A percentile compares a stretch with the other conserved stretches of the same genome.
phyloP scores from a whole-genome alignment of 2,797 vertebrate genomes.

The Enteromius trimaculatus region DNA sequence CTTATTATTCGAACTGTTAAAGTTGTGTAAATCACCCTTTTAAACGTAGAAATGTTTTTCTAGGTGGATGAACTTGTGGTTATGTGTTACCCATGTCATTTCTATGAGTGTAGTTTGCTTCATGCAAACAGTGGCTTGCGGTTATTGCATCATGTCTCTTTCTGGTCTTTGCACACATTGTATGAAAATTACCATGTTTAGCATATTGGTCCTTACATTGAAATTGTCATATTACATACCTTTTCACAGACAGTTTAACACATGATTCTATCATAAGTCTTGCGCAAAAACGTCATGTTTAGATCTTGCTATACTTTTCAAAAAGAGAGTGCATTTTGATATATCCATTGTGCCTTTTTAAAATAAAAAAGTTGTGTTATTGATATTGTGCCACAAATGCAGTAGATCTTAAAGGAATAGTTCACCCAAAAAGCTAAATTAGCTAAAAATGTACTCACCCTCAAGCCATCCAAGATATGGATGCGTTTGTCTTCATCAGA shows the following conservation, averaged over 20 bases:
- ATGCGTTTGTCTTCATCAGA: not conserved
- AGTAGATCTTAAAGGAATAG: not conserved
- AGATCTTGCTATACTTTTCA: not conserved
- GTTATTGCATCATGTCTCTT: not conserved
- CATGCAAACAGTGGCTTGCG: not conserved
- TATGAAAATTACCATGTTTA: slow-evolving; percentile 2
- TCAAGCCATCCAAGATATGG: not conserved
- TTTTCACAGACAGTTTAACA: not conserved
- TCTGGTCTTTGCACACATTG: not conserved
- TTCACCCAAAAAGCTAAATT: not conserved
- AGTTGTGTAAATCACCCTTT: not conserved
- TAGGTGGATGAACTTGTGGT: not conserved
- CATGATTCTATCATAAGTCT: not conserved
- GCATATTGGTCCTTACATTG: not conserved
- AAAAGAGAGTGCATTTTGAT: not conserved
- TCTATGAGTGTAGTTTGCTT: not conserved
- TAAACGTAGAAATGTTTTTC: not conserved
- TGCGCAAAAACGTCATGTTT: not conserved
- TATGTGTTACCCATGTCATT: not conserved
- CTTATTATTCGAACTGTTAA: slow-evolving; percentile 6
- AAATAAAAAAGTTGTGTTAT: not conserved
- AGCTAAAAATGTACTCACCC: not conserved
- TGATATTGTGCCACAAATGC: not conserved
- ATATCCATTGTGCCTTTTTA: not conserved
- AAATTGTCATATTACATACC: not conserved